Evolutionary conservation across 2,113 vertebrate genomes (phyloP), one percentile per base, ranked within the genome.

Genomic region (Thalassarche chlororhynchos): DNA sequence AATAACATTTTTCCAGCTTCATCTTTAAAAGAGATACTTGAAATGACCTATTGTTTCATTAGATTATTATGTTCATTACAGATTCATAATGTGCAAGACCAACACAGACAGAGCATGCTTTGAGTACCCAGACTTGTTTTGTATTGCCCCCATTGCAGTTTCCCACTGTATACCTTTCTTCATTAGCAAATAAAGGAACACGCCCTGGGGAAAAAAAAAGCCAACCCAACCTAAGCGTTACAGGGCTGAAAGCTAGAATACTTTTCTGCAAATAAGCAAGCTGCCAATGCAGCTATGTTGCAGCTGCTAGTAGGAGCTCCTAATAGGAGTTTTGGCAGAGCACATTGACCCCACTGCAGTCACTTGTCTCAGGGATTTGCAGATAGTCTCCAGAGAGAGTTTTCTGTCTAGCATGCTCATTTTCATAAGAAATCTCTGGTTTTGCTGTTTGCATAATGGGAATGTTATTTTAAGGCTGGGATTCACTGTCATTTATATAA

Each of bases 191-290:
- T 71, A 82, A 20, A 36, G 6, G 23, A 51, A 36, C 6, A 10
- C 3, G 18, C 46, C 46, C 36, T 34, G 15, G 17, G 36, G 42
- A 7, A 28, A 29, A 58, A n/a, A 38, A 29, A 34, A 47, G 14
- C 5, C 52, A 68, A 76, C 36, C 14, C 3, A 1, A 13, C 2
- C 0, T 19, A 54, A 28, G 4, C 40, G 38, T 79, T 60, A 51
- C 17, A 38, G 10, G 32, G 14, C 38, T 79, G 57, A 68, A 24
- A 79, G 32, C 24, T 42, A 14, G 32, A 51, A 40, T 26, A 38
- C 5, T 71, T 44, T 46, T 16, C 60, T 77, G 38, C 19, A 76
- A 83, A 34, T 20, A 42, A 55, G 14, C 13, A 76, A 51, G 44
- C 31, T 79, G 66, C 71, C 31, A 38, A 5, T 24, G 29, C 7